These are phyloP conservation scores for Uropetala carovei DNA, from an alignment of 2,888 invertebrate species.

Conservation along the genomic window DNA sequence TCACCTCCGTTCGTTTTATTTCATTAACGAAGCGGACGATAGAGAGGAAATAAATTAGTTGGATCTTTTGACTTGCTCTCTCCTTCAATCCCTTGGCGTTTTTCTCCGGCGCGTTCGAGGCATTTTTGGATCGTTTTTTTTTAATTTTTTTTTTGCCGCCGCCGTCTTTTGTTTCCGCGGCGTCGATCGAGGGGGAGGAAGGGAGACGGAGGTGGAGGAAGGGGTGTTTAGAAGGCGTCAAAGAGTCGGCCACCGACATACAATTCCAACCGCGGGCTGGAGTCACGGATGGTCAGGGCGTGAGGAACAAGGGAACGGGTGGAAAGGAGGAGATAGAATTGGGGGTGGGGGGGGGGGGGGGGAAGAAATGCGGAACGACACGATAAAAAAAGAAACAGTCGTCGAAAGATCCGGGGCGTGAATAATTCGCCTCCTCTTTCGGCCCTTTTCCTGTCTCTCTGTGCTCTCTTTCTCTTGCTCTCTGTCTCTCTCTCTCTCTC, in stretches of 20 bases:
- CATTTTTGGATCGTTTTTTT: neutral
- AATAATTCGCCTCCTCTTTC: neutral
- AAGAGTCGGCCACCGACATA: neutral
- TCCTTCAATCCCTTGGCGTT: no score
- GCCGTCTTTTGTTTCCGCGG: conserved; percentile 12
- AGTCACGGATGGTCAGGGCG: conserved; percentile 17
- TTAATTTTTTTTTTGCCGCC: neutral
- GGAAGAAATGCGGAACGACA: conserved; percentile 6
- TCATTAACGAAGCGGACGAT: neutral
- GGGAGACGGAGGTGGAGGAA: no score
- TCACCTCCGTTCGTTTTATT: neutral
- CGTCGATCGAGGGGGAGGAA: neutral
- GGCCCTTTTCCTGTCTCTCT: neutral
- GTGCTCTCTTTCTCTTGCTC: no score
- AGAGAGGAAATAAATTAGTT: neutral
- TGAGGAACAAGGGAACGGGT: neutral
- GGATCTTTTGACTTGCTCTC: neutral
- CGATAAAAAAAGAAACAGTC: neutral
- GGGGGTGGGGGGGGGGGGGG: neutral
- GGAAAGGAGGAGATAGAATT: neutral
- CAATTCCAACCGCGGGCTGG: neutral
- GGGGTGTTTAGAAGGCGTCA: neutral
- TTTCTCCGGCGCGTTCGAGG: neutral
- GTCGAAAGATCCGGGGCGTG: neutral
- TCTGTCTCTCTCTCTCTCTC: no score